Conservation (phyloP, 1,140 invertebrate species). For the Scaptomyza pallida region DNA sequence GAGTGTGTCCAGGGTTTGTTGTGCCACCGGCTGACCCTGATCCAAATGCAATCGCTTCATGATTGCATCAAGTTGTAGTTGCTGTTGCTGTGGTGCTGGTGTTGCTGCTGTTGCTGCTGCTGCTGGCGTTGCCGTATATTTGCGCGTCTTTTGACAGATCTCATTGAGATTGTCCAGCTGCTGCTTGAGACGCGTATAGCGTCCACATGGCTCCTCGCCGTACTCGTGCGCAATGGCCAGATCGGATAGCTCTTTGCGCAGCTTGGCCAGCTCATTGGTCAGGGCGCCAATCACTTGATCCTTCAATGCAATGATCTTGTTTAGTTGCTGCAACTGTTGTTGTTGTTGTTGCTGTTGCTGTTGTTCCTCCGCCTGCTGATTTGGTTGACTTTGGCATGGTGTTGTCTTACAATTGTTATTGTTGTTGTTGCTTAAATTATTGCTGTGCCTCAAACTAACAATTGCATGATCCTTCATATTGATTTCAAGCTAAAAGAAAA, state of each 20-base stretch:
- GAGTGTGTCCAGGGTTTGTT: conserved; percentile 68
- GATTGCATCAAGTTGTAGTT: conserved; percentile 49
- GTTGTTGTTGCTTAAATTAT: too few relatives aligned
- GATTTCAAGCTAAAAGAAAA: conserved; percentile 74
- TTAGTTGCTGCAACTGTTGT: conserved; percentile 62
- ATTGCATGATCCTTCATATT: conserved; percentile 81
- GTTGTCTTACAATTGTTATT: conserved; percentile 45
- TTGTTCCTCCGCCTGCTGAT: conserved; percentile 27
- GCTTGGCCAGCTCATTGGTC: conserved; percentile 78
- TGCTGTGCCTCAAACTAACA: conserved; percentile 74
- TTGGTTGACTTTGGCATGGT: conserved; percentile 49
- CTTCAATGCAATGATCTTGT: conserved; percentile 77
- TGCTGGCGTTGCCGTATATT: conserved; percentile 40
- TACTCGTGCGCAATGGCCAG: conserved; percentile 81
- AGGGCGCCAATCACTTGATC: conserved; percentile 80
- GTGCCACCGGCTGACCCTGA: conserved; percentile 44
- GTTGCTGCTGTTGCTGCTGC: background rate
- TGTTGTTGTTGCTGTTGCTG: conserved; percentile 7
- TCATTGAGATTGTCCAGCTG: conserved; percentile 80
- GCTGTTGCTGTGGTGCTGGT: conserved; percentile 28
- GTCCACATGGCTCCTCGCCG: conserved; percentile 79
- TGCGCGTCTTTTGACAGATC: conserved; percentile 75
- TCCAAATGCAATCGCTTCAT: conserved; percentile 59
- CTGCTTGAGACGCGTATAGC: conserved; percentile 78
- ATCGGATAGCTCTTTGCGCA: conserved; percentile 81